Evolutionary conservation across 30 jellyfish, hydroid and myxozoan genomes (phyloP), one percentile per base, ranked within the genome.

Genomic region (Cassiopea xamachana): DNA sequence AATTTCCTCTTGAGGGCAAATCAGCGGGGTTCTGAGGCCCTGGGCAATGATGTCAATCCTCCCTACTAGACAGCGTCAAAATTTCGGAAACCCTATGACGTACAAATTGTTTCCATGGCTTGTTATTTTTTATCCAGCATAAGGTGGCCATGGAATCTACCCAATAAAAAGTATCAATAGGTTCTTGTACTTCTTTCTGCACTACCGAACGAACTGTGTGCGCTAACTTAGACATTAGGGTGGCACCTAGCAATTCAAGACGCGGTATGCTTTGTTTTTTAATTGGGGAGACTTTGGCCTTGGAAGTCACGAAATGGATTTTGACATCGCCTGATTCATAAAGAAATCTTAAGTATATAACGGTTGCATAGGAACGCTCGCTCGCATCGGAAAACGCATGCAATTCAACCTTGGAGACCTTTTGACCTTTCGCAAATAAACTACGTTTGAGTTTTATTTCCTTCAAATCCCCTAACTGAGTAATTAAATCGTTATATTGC

Each of bases 341-440:
- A 7, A 60, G 77, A 6, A 82, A 70, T 1, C 97, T 71, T 51
- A 93, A 51, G 83, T 93, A 80, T 19, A 88, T 97, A 18, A 87
- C 93, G 45, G 94, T 76, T 9, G 90, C 94, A 27, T 70, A 93
- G 69, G 85, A 87, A 68, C 71, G 80, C 60, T 75, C 86, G 60
- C 97, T 88, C 9, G 92, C 91, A 50, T 82, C 97, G 46, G 97
- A 87, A 88, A 93, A 93, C 12, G 81, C 92, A 77, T 88, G 98
- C 13, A 93, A 2, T 81, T 93, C 92, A 2, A 79, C 73, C 60
- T 80, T 46, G 0, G 78, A 7, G 1, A 88, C 67, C 14, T n/a
- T 44, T 44, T 68, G 50, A 10, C 70, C 87, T 51, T 49, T 47
- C 17, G 15, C 45, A 48, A 80, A 46, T 27, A 27, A 27, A 27